Evolutionary conservation across 2,113 vertebrate species (phyloP), one percentile per base, ranked within the genome.

Genomic region (Erythrocercus mccallii): DNA sequence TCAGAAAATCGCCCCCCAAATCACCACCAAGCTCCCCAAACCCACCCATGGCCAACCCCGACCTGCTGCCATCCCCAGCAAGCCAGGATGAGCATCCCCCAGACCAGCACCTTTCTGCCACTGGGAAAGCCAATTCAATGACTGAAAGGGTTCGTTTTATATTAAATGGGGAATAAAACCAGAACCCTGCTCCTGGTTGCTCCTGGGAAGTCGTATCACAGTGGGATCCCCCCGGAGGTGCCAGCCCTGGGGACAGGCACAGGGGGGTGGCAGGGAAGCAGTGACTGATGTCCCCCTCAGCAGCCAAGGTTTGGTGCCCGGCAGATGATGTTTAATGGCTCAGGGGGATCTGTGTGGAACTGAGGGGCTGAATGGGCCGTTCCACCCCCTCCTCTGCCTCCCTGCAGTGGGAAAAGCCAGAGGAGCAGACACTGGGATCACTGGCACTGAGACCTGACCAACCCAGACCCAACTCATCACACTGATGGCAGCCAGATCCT

Each of bases 41-140:
- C 20, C 61, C 51, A 30, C 45, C 22, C 17, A 2, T 0, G 3
- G 17, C 33, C 4, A 0, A 12, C 6, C 19, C 23, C 0, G 0
- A 13, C 40, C 66, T 15, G 16, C 44, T n/a, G 15, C 76, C 47
- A 37, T 31, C 40, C 83, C 64, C 38, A 16, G 10, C 2, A 2
- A 12, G 24, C 16, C 6, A 10, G 37, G 14, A 35, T 0, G 0
- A 50, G 61, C 14, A 15, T 4, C 37, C 66, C 12, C 5, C 40
- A 13, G 40, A 11, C 2, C 35, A 13, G 60, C 16, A 1, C 25
- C 50, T 28, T 44, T 13, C 14, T 6, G 5, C 45, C 9, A 0
- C 40, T 5, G 30, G 17, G 47, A 42, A 77, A 25, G 8, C 13
- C 6, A 35, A 30, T 53, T 31, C 7, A 33, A 38, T 5, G 11